Evolutionary conservation across 37 sponge, comb jelly and placozoan species (phyloP).

Genomic region (Spongia lamella): DNA sequence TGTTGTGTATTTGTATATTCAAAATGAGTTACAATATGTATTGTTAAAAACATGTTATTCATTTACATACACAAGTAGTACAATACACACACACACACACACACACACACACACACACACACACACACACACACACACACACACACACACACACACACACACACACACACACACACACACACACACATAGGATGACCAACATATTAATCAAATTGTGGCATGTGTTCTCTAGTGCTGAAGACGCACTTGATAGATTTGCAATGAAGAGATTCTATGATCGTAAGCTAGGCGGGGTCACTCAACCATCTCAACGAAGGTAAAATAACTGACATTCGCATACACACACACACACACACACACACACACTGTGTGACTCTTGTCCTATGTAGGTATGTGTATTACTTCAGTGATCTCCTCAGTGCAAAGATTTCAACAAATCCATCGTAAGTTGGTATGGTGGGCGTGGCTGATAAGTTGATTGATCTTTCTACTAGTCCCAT

Average conservation of each 20-base stretch:
- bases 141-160: slow-evolving; percentile 31
- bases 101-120: slow-evolving; percentile 26
- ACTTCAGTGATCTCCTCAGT: slow-evolving; percentile 84
- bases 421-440: slow-evolving; percentile 52
- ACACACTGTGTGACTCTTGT: background rate
- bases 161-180: slow-evolving; percentile 28
- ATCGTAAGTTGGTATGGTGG: background rate
- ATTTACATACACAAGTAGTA: slow-evolving; percentile 8
- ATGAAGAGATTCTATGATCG: slow-evolving; percentile 93
- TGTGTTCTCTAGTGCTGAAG: slow-evolving; percentile 91
- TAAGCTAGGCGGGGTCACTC: slow-evolving; percentile 90
- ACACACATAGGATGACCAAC: no score
- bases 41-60: slow-evolving; percentile 4
- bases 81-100: slow-evolving; percentile 44
- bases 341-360: background rate
- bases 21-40: no score
- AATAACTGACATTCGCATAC: background rate
- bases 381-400: slow-evolving; percentile 75
- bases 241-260: slow-evolving; percentile 91
- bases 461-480: background rate
- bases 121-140: slow-evolving; percentile 25
- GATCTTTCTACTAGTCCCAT: slow-evolving; percentile 41
- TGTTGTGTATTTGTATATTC: no score
- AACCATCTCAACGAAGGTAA: slow-evolving; percentile 90
- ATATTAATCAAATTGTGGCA: no score